Base-by-base conservation (phyloP, 2,113 vertebrate species). In the Panurus biarmicus region DNA sequence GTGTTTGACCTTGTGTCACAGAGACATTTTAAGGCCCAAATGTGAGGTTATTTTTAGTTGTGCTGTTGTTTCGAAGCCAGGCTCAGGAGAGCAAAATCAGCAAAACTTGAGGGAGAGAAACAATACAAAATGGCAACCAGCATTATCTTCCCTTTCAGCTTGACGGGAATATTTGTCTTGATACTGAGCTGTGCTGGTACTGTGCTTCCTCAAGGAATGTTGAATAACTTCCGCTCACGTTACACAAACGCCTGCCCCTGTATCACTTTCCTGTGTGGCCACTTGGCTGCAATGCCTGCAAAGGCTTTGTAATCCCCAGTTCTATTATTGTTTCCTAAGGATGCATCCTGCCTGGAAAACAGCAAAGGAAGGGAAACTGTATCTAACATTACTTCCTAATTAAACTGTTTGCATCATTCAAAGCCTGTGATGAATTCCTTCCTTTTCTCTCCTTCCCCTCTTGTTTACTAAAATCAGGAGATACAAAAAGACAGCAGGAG, bases 311-410 rank as follows among this genome's bases (percentile, higher is more conserved):
- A 80, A 96, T 88, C 69, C 81, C 71, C 60, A 5, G 72, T 38
- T 85, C 94, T 84, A 75, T 97, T 94, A 94, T 78, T 91, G 92
- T 96, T 97, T 97, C 96, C 94, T 92, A 96, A 95, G 94, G 93
- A 93, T 72, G 88, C 94, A 96, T 96, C 96, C 96, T 95, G 96
- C 96, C 85, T 93, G 94, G 72, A 95, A 93, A 97, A 97, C 79
- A 96, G 86, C 93, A 96, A 90, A 95, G 94, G 94, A 95, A 96
- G 88, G 90, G 87, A 94, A 95, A 89, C 28, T 3, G 87, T 94
- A 95, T 69, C 92, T 85, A 94, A 53, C 96, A 96, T 96, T 96
- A 87, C 94, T 96, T 95, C 93, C 92, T 95, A 94, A 97, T 97
- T 96, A 96, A 93, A 95, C 83, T 88, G 78, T 90, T 97, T 96